Conservation (phyloP, 2,888 invertebrate species). For the Fragum sueziense region DNA sequence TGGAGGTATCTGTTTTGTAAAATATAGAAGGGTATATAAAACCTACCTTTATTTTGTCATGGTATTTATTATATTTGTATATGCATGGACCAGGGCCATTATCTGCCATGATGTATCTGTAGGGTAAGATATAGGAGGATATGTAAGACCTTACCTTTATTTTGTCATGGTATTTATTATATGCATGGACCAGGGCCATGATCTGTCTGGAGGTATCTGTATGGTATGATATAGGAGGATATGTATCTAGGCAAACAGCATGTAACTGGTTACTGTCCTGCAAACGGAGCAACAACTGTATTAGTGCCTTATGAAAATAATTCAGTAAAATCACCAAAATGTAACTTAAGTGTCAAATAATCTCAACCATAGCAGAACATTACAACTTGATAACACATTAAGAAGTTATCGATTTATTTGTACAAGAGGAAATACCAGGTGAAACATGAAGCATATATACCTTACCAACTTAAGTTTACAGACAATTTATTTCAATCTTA, state of each 20-base stretch:
- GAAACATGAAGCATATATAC: too few relatives aligned
- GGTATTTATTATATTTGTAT: slow-evolving; percentile 90
- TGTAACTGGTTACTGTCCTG: slow-evolving; percentile 98
- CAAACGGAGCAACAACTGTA: too few relatives aligned
- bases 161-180: slow-evolving; percentile 88
- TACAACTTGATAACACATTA: too few relatives aligned
- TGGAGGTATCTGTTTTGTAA: slow-evolving; percentile 95
- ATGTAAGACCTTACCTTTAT: slow-evolving; percentile 84
- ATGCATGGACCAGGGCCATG: slow-evolving; percentile 90
- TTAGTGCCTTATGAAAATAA: too few relatives aligned
- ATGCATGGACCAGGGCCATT: slow-evolving; percentile 90
- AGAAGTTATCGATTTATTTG: too few relatives aligned
- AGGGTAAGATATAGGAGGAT: slow-evolving; percentile 96
- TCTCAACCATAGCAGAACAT: too few relatives aligned
- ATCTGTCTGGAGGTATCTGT: slow-evolving; percentile 93
- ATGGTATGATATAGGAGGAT: slow-evolving; percentile 96
- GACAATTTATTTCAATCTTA: too few relatives aligned
- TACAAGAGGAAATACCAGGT: too few relatives aligned
- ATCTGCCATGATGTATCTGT: slow-evolving; percentile 93
- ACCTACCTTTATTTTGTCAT: slow-evolving; percentile 86
- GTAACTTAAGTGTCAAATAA: too few relatives aligned
- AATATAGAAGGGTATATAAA: slow-evolving; percentile 94
- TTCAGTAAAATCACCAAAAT: too few relatives aligned
- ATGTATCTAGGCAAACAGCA: slow-evolving; percentile 95
- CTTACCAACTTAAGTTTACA: too few relatives aligned